Evolutionary conservation across 2,113 vertebrate genomes (phyloP).

Genomic region (Mobula hypostoma): DNA sequence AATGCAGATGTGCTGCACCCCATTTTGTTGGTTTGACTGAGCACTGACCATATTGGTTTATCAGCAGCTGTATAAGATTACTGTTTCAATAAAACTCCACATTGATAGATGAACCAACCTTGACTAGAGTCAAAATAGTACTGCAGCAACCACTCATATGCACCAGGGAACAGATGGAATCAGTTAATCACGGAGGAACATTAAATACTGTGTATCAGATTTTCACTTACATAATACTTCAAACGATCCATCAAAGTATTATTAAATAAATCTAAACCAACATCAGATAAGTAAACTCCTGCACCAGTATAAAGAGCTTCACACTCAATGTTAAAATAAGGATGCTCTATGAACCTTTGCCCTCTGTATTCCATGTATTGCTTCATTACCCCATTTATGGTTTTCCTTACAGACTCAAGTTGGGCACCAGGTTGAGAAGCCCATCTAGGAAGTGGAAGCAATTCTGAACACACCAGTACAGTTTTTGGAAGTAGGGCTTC

Average conservation of each 20-base stretch:
- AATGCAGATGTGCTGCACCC: not conserved
- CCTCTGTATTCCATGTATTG: slow-evolving; percentile 14
- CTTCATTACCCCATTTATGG: slow-evolving; percentile 23
- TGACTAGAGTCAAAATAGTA: not conserved
- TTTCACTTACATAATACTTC: slow-evolving; percentile 7
- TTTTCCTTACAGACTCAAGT: slow-evolving; percentile 12
- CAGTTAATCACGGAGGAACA: not conserved
- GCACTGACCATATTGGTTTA: not conserved
- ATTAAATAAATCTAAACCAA: slow-evolving; percentile 34
- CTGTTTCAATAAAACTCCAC: not conserved
- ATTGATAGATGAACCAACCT: not conserved
- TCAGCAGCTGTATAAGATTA: slow-evolving; percentile 9
- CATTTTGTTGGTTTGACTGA: not conserved
- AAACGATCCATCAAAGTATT: slow-evolving; percentile 11
- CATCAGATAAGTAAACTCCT: slow-evolving; percentile 13
- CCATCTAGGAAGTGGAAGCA: not conserved
- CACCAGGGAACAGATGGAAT: not conserved
- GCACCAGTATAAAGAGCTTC: slow-evolving; percentile 10
- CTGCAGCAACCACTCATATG: not conserved
- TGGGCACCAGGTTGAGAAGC: not conserved
- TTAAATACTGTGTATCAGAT: not conserved
- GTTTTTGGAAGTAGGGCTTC: not conserved
- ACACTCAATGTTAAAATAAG: not conserved
- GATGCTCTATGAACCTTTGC: slow-evolving; percentile 22
- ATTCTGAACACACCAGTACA: slow-evolving; percentile 10